These are phyloP conservation scores for Mesaphorura yosii DNA, from an alignment of 1,140 invertebrate species.

Conservation along the genomic window DNA sequence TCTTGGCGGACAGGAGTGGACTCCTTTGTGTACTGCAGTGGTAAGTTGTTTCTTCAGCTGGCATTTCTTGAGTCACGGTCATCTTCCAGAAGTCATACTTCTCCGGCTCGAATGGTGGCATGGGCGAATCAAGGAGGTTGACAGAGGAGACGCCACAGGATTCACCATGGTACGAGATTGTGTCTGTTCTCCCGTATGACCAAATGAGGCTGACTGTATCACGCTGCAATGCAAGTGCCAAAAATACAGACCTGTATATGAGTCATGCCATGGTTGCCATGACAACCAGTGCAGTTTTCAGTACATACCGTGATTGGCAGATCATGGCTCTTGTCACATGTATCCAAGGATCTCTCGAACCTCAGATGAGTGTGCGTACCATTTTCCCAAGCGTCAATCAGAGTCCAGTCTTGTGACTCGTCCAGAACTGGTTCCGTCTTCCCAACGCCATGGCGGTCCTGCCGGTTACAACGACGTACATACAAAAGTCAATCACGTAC, in stretches of 20 bases:
- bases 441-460: constrained; percentile 66
- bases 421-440: constrained; percentile 56
- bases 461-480: too few relatives aligned
- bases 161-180: constrained; percentile 44
- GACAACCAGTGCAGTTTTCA: too few relatives aligned
- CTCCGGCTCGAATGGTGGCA: constrained; percentile 41
- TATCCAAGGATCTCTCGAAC: constrained; percentile 58
- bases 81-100: constrained; percentile 55
- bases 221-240: too few relatives aligned
- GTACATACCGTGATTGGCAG: too few relatives aligned
- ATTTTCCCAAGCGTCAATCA: constrained; percentile 60
- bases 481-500: too few relatives aligned
- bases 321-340: too few relatives aligned
- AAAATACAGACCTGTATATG: too few relatives aligned
- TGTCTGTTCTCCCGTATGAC: constrained; percentile 54
- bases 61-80: constrained; percentile 41
- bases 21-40: constrained; percentile 77
- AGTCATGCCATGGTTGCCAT: too few relatives aligned
- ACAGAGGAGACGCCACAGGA: constrained; percentile 53
- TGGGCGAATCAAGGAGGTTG: constrained; percentile 42
- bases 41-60: constrained; percentile 49
- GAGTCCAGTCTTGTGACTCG: constrained; percentile 59
- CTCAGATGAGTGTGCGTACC: constrained; percentile 61
- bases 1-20: constrained; percentile 52
- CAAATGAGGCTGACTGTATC: constrained; percentile 66